Conservation (phyloP, 2,888 invertebrate genomes). For the Xanthia togata region DNA sequence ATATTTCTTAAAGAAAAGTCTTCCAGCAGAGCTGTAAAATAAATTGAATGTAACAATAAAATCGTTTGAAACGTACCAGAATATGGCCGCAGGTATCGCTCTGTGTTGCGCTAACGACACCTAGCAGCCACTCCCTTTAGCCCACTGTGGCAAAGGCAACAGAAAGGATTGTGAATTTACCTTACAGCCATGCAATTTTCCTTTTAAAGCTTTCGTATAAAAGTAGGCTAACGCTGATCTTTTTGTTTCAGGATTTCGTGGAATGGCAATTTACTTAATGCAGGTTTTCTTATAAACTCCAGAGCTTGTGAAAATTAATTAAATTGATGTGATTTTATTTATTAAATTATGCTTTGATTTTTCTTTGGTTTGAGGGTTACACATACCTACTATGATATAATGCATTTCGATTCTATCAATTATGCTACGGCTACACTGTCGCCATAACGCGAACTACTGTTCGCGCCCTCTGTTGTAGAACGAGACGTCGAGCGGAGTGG, state of each 20-base stretch:
- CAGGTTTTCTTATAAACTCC: background rate
- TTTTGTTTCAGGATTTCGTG: background rate
- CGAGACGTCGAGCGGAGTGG: too few species aligned
- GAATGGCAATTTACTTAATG: background rate
- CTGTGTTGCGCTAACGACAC: constrained; percentile 66
- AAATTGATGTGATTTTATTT: background rate
- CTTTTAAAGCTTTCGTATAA: constrained; percentile 13
- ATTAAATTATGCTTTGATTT: background rate
- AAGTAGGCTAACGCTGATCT: background rate
- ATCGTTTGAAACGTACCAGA: constrained; percentile 50
- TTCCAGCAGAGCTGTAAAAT: background rate
- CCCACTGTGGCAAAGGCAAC: constrained; percentile 47
- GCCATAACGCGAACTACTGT: too few species aligned
- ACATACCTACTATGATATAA: background rate
- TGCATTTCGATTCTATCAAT: too few species aligned
- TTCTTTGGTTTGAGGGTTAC: background rate
- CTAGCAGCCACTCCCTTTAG: constrained; percentile 59
- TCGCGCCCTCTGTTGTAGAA: too few species aligned
- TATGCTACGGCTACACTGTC: too few species aligned
- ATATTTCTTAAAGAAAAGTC: background rate
- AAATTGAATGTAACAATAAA: constrained; percentile 7
- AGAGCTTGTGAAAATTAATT: too few species aligned
- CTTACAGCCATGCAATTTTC: constrained; percentile 16
- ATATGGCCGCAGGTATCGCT: constrained; percentile 67
- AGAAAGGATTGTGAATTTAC: constrained; percentile 32